Evolutionary conservation across 92 coral and sea anemone species (phyloP).

Genomic region (Zoanthus solanderi): DNA sequence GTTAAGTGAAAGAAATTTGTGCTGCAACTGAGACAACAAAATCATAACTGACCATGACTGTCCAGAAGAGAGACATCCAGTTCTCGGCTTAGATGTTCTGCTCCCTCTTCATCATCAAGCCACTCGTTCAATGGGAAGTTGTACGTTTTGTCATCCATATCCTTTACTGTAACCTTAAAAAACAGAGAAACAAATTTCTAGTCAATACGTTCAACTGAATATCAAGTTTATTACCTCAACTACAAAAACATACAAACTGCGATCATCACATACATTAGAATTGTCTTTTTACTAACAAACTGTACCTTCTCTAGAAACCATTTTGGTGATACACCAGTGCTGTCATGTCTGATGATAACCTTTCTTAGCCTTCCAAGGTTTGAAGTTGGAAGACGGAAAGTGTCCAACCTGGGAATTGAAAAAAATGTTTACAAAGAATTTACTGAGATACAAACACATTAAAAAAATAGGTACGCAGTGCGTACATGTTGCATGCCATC

Average conservation of each 20-base stretch:
- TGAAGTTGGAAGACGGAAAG: slow-evolving; percentile 84
- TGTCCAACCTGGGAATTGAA: slow-evolving; percentile 68
- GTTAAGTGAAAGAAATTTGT: not conserved
- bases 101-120: slow-evolving; percentile 74
- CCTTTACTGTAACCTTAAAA: slow-evolving; percentile 75
- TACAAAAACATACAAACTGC: not conserved
- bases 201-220: too few species aligned
- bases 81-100: slow-evolving; percentile 53
- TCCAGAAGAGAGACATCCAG: slow-evolving; percentile 52
- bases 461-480: too few species aligned
- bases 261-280: not conserved
- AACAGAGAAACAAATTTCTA: not conserved
- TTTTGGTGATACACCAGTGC: slow-evolving; percentile 79
- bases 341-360: slow-evolving; percentile 74
- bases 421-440: not conserved
- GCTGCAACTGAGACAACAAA: not conserved
- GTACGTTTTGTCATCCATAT: slow-evolving; percentile 66
- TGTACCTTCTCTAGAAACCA: slow-evolving; percentile 87
- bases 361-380: slow-evolving; percentile 76
- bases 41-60: slow-evolving; percentile 48
- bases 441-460: not conserved
- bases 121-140: slow-evolving; percentile 81
- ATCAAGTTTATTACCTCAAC: not conserved
- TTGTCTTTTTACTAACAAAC: too few species aligned
- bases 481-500: too few species aligned